Percentiles rank a stretch among this genome's conserved stretches.
These are phyloP conservation scores for Hylyphantes graminicola DNA, from an alignment of 1,140 invertebrate genomes.

Conservation along the genomic window DNA sequence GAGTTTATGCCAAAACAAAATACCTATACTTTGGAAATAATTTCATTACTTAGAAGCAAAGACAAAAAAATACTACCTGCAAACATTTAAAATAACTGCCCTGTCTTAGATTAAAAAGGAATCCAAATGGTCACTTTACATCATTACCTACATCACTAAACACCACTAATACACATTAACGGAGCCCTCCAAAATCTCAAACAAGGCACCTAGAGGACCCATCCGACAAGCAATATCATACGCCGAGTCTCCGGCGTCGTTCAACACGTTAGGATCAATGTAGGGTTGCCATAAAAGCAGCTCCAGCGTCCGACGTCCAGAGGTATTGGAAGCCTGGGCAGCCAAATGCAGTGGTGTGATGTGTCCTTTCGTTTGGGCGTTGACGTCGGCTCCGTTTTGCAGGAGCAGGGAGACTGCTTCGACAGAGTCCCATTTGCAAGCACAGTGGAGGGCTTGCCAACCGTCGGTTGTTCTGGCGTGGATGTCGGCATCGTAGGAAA, in stretches of 20 bases:
- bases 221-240: slow-evolving; percentile 81
- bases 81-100: no score
- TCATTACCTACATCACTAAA: slow-evolving; percentile 48
- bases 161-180: slow-evolving; percentile 67
- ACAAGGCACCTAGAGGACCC: slow-evolving; percentile 81
- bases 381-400: slow-evolving; percentile 86
- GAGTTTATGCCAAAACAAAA: no score
- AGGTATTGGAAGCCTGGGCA: slow-evolving; percentile 74
- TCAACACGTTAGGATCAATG: slow-evolving; percentile 73
- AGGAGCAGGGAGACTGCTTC: slow-evolving; percentile 80
- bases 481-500: slow-evolving; percentile 80
- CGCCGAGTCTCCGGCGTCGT: slow-evolving; percentile 82
- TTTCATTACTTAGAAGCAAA: no score
- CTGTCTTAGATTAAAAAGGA: no score
- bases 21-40: no score
- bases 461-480: slow-evolving; percentile 81
- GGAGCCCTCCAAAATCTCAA: slow-evolving; percentile 79
- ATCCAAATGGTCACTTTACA: not conserved
- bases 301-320: slow-evolving; percentile 78
- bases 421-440: slow-evolving; percentile 89
- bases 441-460: slow-evolving; percentile 94
- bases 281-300: slow-evolving; percentile 81
- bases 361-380: slow-evolving; percentile 85
- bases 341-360: slow-evolving; percentile 86
- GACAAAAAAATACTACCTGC: no score